These are phyloP conservation scores for Corythornis cristatus DNA, from an alignment of 2,113 vertebrate species.

Conservation along the genomic window DNA sequence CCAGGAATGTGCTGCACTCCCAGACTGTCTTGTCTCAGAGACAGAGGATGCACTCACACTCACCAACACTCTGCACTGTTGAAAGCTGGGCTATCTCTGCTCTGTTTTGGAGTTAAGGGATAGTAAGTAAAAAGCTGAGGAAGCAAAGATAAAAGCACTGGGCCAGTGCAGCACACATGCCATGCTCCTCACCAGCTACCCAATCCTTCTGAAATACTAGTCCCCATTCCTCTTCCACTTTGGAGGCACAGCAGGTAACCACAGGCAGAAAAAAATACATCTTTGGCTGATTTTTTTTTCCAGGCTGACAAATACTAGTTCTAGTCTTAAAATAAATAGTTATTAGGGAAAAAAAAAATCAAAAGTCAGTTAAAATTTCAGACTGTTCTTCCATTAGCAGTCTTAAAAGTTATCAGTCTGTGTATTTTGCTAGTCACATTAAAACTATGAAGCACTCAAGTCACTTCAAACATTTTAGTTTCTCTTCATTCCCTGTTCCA, in stretches of 20 bases:
- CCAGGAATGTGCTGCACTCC: too few relatives aligned
- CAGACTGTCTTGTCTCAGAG: too few relatives aligned
- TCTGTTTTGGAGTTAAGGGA: not conserved
- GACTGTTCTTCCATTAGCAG: constrained; percentile 20
- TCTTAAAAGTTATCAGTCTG: not conserved
- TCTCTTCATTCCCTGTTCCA: constrained; percentile 47
- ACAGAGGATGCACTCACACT: too few relatives aligned
- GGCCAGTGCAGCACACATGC: not conserved
- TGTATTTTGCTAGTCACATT: constrained; percentile 33
- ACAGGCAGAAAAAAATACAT: not conserved
- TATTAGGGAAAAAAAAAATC: not conserved
- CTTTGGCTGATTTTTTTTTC: not conserved
- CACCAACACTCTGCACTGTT: not conserved
- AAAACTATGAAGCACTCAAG: constrained; percentile 39
- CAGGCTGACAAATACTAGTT: not conserved
- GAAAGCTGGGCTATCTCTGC: not conserved
- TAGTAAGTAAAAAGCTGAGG: not conserved
- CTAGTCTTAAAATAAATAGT: constrained; percentile 16
- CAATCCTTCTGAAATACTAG: not conserved
- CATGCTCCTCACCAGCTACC: not conserved
- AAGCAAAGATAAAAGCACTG: not conserved
- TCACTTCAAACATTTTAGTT: constrained; percentile 60
- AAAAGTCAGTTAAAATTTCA: not conserved
- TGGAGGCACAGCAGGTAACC: not conserved
- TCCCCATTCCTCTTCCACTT: not conserved